phyloP scores from a whole-genome alignment of 1,140 invertebrate species.

The Pogonognathellus flavescens region DNA sequence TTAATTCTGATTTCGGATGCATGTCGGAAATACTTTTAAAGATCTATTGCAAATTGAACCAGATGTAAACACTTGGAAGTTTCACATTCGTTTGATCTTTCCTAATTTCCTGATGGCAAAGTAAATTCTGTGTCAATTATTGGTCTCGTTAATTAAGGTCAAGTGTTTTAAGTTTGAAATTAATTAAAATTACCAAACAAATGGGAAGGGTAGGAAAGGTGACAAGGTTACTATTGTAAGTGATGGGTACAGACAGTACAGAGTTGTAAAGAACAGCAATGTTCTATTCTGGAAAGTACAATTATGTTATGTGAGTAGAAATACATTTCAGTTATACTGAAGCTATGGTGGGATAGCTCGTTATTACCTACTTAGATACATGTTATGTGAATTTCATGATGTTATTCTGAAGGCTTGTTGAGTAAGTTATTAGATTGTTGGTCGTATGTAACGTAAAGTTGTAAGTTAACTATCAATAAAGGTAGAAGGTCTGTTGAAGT shows the following conservation, averaged over 20 bases:
- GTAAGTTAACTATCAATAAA: neutral
- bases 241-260: slow-evolving; percentile 19
- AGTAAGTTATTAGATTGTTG: slow-evolving; percentile 41
- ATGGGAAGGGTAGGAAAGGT: neutral
- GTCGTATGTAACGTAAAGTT: neutral
- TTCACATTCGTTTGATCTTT: too few relatives aligned
- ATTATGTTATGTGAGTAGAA: slow-evolving; percentile 37
- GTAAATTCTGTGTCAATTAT: too few relatives aligned
- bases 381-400: slow-evolving; percentile 33
- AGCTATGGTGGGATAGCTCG: slow-evolving; percentile 21
- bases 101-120: too few relatives aligned
- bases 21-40: neutral
- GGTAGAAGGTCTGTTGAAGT: neutral
- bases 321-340: slow-evolving; percentile 39
- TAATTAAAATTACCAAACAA: neutral
- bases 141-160: neutral
- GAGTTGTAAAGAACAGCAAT: slow-evolving; percentile 23
- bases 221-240: slow-evolving; percentile 4
- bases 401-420: slow-evolving; percentile 45
- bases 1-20: neutral
- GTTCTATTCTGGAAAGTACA: slow-evolving; percentile 43
- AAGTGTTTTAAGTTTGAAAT: neutral
- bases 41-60: neutral
- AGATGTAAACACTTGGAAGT: too few relatives aligned
- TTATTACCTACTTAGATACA: neutral